Base-by-base conservation (phyloP, 2,797 vertebrate genomes). In the Pyrocephalus nanus region DNA sequence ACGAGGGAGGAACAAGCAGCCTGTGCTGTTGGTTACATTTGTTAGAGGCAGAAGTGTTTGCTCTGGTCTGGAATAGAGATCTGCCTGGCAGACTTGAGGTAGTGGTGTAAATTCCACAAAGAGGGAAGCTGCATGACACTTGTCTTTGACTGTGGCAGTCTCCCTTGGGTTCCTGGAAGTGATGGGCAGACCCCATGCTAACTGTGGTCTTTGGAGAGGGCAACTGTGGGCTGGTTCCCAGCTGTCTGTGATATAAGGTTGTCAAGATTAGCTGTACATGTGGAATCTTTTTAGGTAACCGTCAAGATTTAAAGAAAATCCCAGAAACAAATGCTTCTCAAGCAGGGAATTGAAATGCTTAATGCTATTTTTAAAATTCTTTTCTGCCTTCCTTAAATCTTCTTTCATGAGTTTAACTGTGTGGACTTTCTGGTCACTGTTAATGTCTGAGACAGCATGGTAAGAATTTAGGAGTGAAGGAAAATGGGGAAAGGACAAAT, bases 291-390 rank as follows among this genome's bases (percentile, higher is more conserved):
- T 74, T 29, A 57, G 29, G 7, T 62, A 45, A 58, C n/a, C 79
- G 57, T 57, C 54, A 84, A 76, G 62, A 82, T n/a, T 45, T 53
- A 75, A 89, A 58, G 55, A 58, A 83, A 84, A 93, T 72, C 62
- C 34, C 7, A 5, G 45, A 57, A 74, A 30, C n/a, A 78, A 65
- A 34, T 6, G 21, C 29, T 65, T 50, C 22, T 77, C 11, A 66
- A 22, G 14, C 14, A 40, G 17, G 32, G 15, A 43, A 55, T 42
- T 15, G 4, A 88, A 92, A 73, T 86, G 36, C n/a, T 67, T 77
- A 36, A 38, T 72, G 57, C 36, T 84, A 12, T 4, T 61, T 90
- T 82, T 34, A 12, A 55, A 50, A 50, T 79, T 83, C 3, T 77
- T 86, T 22, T 16, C n/a, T 0, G 1, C 11, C 14, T 79, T 67